phyloP scores from a whole-genome alignment of 2,888 invertebrate genomes.

The Oxytorus armatus region DNA sequence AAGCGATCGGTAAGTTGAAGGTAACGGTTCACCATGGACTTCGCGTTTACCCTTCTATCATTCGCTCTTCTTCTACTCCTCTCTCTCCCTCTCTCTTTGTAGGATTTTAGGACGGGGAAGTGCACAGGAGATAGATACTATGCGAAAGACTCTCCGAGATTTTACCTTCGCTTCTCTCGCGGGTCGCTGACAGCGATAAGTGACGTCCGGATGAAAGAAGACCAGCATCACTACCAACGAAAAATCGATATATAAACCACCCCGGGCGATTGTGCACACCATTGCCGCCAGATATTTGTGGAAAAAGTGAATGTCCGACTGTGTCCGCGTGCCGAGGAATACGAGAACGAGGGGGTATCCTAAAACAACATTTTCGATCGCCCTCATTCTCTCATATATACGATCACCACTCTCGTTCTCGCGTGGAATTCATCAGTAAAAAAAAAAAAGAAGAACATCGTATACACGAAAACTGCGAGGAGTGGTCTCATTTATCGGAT shows the following conservation, averaged over 20 bases:
- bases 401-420: conserved; percentile 1
- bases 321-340: conserved; percentile 38
- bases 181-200: conserved; percentile 68
- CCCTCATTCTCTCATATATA: conserved; percentile 21
- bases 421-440: conserved; percentile 28
- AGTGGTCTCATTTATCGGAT: conserved; percentile 53
- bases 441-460: conserved; percentile 16
- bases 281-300: conserved; percentile 62
- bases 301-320: conserved; percentile 63
- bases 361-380: conserved; percentile 62
- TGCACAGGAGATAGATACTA: conserved; percentile 32
- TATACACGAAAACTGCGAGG: conserved; percentile 10
- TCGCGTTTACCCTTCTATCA: conserved; percentile 47
- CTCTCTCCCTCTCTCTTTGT: conserved; percentile 28
- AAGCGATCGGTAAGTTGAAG: conserved; percentile 69
- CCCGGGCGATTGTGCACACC: conserved; percentile 52
- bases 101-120: conserved; percentile 35
- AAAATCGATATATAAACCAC: conserved; percentile 21
- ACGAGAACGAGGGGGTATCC: conserved; percentile 36
- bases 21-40: conserved; percentile 67
- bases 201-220: conserved; percentile 66
- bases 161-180: conserved; percentile 62
- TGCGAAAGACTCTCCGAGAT: conserved; percentile 61
- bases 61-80: conserved; percentile 3
- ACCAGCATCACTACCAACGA: conserved; percentile 35